Percentiles rank a stretch among this genome's conserved stretches.
phyloP scores from a whole-genome alignment of 2,888 invertebrate genomes.

The Scaeva pyrastri region DNA sequence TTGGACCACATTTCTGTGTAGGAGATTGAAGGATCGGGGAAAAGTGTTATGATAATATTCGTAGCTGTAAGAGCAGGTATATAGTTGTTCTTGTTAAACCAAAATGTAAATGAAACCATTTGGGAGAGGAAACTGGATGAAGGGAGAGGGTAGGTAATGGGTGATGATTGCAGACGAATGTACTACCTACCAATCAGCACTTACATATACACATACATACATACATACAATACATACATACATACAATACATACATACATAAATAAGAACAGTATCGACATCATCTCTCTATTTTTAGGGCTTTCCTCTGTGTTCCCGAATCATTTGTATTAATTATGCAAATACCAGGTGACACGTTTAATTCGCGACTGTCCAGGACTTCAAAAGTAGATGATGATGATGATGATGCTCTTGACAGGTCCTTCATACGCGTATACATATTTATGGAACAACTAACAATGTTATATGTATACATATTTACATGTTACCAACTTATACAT shows the following conservation, averaged over 20 bases:
- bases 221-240: conserved; percentile 36
- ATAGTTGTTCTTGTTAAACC: conserved; percentile 32
- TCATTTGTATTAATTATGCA: conserved; percentile 72
- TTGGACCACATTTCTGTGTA: conserved; percentile 51
- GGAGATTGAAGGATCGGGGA: conserved; percentile 5
- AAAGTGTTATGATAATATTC: conserved; percentile 9
- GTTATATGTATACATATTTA: too few species aligned
- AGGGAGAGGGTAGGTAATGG: too few species aligned
- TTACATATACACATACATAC: neutral
- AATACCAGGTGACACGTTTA: conserved; percentile 67
- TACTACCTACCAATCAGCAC: conserved; percentile 48
- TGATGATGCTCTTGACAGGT: conserved; percentile 47
- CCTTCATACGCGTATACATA: conserved; percentile 7
- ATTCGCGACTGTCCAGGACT: conserved; percentile 41
- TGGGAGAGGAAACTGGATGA: neutral
- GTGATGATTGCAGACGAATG: conserved; percentile 13
- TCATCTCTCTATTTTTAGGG: conserved; percentile 32
- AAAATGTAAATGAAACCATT: conserved; percentile 64
- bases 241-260: neutral
- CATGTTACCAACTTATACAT: neutral
- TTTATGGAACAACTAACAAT: neutral
- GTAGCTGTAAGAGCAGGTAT: neutral
- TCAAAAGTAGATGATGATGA: conserved; percentile 39
- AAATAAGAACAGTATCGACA: neutral
- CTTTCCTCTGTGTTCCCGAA: conserved; percentile 17